Percentiles rank a stretch among this genome's conserved stretches.
Evolutionary conservation across 2,888 invertebrate species (phyloP).

Genomic region (Spisula solida): DNA sequence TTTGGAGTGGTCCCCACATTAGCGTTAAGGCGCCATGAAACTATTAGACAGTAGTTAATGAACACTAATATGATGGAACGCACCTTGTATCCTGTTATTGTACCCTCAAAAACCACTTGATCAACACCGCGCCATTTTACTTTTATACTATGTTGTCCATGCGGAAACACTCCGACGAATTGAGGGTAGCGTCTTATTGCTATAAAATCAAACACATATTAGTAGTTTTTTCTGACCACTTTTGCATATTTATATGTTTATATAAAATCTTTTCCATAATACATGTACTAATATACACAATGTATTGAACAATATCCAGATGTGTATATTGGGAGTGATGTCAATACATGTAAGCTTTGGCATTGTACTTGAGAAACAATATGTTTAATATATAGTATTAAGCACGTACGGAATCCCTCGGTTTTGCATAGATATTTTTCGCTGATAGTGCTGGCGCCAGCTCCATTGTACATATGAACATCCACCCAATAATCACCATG

Average conservation of each 20-base stretch:
- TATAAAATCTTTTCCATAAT: too few relatives aligned
- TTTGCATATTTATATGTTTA: too few relatives aligned
- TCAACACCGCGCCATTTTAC: slow-evolving; percentile 97
- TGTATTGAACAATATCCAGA: too few relatives aligned
- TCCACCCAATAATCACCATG: slow-evolving; percentile 96
- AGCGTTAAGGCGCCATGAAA: too few relatives aligned
- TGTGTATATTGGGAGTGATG: too few relatives aligned
- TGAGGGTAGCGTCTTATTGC: slow-evolving; percentile 98
- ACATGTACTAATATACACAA: not conserved
- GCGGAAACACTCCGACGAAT: slow-evolving; percentile 94
- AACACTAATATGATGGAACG: not conserved
- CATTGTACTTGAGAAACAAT: too few relatives aligned
- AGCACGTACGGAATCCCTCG: slow-evolving; percentile 41
- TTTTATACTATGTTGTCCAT: slow-evolving; percentile 95
- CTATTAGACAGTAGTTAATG: too few relatives aligned
- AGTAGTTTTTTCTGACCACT: too few relatives aligned
- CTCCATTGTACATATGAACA: slow-evolving; percentile 98
- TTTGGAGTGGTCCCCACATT: too few relatives aligned
- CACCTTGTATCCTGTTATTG: slow-evolving; percentile 96
- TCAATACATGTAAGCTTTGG: too few relatives aligned
- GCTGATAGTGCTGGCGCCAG: slow-evolving; percentile 98
- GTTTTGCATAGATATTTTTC: slow-evolving; percentile 89
- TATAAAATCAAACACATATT: slow-evolving; percentile 71
- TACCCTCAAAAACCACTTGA: slow-evolving; percentile 95
- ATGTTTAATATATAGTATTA: too few relatives aligned